These are phyloP conservation scores for Heliornis fulica DNA, from an alignment of 2,113 vertebrate species.

Conservation along the genomic window DNA sequence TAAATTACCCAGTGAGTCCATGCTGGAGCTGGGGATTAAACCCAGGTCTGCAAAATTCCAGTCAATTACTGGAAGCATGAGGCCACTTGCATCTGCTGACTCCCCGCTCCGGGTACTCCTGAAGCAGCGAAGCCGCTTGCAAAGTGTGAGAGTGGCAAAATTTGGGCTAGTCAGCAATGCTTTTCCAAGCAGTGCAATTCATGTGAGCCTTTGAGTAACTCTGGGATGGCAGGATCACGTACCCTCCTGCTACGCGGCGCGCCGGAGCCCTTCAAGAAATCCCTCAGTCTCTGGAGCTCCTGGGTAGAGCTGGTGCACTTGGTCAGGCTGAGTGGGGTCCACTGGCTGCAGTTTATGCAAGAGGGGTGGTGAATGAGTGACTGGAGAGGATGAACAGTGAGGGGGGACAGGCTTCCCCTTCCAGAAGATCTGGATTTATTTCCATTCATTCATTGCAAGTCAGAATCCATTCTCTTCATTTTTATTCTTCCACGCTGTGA, in stretches of 20 bases:
- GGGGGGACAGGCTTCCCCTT: background rate
- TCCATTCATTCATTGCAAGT: background rate
- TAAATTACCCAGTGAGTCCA: background rate
- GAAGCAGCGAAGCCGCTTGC: background rate
- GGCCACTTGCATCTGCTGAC: background rate
- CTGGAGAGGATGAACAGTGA: background rate
- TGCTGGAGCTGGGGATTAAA: background rate
- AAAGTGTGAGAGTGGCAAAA: background rate
- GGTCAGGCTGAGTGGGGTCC: background rate
- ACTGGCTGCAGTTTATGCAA: background rate
- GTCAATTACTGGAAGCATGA: background rate
- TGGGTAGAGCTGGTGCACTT: background rate
- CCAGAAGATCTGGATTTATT: conserved; percentile 23
- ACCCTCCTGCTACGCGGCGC: background rate
- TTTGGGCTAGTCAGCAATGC: background rate
- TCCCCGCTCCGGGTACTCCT: background rate
- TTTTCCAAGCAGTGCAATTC: background rate
- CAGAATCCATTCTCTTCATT: conserved; percentile 45
- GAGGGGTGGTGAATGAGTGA: background rate
- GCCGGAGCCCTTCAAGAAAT: background rate
- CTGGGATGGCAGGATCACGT: background rate
- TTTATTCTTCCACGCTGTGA: conserved; percentile 23
- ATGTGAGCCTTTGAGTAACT: background rate
- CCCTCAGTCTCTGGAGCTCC: fast-evolving
- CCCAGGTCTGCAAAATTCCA: background rate